Base-by-base conservation (phyloP, 2,113 vertebrate genomes). In the Siniperca knerii region DNA sequence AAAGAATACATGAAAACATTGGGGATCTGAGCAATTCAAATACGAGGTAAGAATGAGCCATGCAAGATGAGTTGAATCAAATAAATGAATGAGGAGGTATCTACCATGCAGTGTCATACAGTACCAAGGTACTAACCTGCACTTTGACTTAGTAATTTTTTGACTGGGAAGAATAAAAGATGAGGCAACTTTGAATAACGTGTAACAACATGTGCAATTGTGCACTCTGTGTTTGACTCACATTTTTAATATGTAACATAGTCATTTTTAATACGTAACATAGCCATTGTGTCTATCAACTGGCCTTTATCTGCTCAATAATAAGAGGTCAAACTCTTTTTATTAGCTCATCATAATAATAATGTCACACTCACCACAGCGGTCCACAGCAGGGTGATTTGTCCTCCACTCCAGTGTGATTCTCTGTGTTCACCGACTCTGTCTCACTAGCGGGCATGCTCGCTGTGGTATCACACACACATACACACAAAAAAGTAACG, bases 101-200 rank as follows among this genome's bases (percentile, higher is more conserved):
- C 50, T 25, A 48, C 40, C 85, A 88, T 81, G 87, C 75, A 72
- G 40, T 15, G 57, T 40, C 55, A 90, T 33, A 58, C 66, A 65
- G 71, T 13, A 77, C 60, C 29, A 35, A 29, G 8, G 86, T 93
- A 99, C 98, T 97, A 90, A 99, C 98, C 98, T 99, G 97, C 96
- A 97, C 91, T 98, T 99, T 95, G 98, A 99, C 94, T 99, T 99
- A 92, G 97, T 97, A 91, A 99, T 97, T 95, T 98, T 97, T 95
- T 98, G 97, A 97, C 98, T 99, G 95, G 77, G 96, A 96, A 84
- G 89, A 84, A 88, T 80, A 90, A 88, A 93, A 89, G 57, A 94
- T 81, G 54, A 89, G 25, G 61, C 16, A 84, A 44, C 48, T 71
- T 89, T 90, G 66, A 85, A 78, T 61, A 72, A 76, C 57, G 11